Conservation (phyloP, 2,797 vertebrate genomes). For the Rhinatrema bivittatum region DNA sequence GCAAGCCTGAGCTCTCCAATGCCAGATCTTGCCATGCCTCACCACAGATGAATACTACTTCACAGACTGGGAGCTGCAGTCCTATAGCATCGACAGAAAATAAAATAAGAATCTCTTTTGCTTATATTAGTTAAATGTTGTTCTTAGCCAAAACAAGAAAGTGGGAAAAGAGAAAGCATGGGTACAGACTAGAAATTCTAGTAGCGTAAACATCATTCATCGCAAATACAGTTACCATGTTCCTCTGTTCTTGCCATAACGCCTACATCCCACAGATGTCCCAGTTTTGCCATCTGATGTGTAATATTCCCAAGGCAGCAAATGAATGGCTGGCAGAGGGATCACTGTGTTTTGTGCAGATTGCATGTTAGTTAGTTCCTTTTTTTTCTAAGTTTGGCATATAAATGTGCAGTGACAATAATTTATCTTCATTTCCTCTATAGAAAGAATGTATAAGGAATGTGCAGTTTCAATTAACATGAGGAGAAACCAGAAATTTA, state of each 20-base stretch:
- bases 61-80: too few species aligned
- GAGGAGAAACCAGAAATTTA: too few species aligned
- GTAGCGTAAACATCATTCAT: neutral
- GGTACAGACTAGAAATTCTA: neutral
- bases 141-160: too few species aligned
- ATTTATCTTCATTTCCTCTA: neutral
- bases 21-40: too few species aligned
- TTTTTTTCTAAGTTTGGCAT: neutral
- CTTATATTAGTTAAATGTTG: too few species aligned
- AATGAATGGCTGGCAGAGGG: neutral
- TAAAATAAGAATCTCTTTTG: too few species aligned
- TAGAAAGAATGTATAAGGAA: neutral
- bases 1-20: too few species aligned
- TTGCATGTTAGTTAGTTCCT: conserved; percentile 5
- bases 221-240: neutral
- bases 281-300: neutral
- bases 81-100: too few species aligned
- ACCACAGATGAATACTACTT: too few species aligned
- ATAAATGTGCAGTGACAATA: neutral
- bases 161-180: too few species aligned
- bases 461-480: conserved; percentile 1
- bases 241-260: neutral
- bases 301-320: neutral
- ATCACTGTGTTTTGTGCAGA: neutral
- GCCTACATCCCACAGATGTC: neutral